Conservation (phyloP, 2,797 vertebrate species). For the Melanotaenia maccullochi region DNA sequence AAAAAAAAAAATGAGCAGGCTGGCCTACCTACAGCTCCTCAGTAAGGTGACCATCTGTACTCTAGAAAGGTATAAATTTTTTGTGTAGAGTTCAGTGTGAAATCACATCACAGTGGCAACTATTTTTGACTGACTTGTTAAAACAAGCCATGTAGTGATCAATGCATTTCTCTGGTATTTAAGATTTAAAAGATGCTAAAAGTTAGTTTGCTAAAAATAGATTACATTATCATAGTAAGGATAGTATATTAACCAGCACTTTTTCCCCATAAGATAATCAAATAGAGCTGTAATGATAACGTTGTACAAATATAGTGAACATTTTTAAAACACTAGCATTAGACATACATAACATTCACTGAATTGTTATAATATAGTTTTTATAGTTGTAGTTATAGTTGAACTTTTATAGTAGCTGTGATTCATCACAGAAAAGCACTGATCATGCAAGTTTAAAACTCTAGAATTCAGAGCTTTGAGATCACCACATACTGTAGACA, state of each 20-base stretch:
- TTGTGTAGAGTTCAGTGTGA: neutral
- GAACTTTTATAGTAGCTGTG: neutral
- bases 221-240: no score
- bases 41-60: slow-evolving; percentile 5
- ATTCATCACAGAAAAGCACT: neutral
- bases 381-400: neutral
- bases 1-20: neutral
- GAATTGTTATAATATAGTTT: neutral
- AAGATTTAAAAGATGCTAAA: neutral
- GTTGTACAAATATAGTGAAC: neutral
- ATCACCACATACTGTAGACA: neutral
- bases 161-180: neutral
- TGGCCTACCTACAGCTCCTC: neutral
- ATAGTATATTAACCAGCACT: no score
- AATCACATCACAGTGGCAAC: slow-evolving; percentile 1
- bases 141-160: neutral
- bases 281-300: neutral
- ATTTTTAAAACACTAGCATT: neutral
- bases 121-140: neutral
- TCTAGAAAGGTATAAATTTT: neutral
- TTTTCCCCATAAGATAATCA: neutral
- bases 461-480: neutral
- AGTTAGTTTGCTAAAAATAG: no score
- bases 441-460: neutral
- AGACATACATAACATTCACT: neutral